A percentile compares a stretch with the other conserved stretches of the same genome.
Conservation (phyloP, 2,797 vertebrate species). For the Potorous gilbertii region DNA sequence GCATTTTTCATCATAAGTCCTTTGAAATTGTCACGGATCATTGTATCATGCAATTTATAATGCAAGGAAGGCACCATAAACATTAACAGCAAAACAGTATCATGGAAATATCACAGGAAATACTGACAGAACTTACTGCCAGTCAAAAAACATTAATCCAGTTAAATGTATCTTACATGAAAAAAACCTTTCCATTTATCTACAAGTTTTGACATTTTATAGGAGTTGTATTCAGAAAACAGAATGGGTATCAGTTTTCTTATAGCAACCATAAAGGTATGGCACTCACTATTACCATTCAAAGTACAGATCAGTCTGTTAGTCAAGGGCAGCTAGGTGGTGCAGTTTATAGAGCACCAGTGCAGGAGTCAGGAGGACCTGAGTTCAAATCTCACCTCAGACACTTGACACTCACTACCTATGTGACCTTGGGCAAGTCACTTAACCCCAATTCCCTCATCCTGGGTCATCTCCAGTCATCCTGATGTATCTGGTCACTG, state of each 20-base stretch:
- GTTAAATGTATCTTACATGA: neutral
- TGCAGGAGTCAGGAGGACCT: no score
- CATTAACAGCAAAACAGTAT: neutral
- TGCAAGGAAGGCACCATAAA: neutral
- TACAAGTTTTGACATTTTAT: neutral
- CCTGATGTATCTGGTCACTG: no score
- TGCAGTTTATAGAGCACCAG: no score
- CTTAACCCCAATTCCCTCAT: no score
- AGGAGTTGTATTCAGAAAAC: neutral
- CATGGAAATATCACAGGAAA: neutral
- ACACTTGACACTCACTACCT: no score
- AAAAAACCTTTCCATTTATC: neutral
- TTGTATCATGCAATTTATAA: neutral
- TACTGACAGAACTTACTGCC: neutral
- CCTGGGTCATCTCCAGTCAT: no score
- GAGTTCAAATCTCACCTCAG: no score
- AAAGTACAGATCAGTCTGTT: neutral
- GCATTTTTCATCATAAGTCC: neutral
- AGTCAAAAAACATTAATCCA: neutral
- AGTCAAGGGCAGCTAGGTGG: neutral
- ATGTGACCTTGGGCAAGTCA: no score
- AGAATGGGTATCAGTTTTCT: neutral
- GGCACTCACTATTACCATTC: neutral
- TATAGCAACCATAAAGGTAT: neutral
- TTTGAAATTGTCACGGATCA: neutral